These are phyloP conservation scores for Halesus radiatus DNA, from an alignment of 1,140 invertebrate genomes.

Conservation along the genomic window DNA sequence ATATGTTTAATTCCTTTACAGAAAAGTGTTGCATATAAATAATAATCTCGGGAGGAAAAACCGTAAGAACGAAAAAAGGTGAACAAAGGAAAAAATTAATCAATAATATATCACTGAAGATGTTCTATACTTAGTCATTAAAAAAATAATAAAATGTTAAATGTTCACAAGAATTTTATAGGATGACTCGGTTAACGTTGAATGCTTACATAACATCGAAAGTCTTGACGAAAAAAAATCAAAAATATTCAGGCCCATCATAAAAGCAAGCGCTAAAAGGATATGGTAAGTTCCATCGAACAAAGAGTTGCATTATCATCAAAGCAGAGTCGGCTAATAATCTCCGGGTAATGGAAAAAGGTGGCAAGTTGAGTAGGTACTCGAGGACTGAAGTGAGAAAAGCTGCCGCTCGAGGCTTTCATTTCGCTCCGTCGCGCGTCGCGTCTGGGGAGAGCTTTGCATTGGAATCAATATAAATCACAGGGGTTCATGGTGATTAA, in stretches of 20 bases:
- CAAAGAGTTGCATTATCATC: conserved; percentile 38
- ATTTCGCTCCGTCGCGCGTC: background rate
- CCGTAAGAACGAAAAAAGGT: too few relatives aligned
- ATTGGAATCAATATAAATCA: conserved; percentile 1
- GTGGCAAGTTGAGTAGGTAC: conserved; percentile 7
- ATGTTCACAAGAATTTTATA: too few relatives aligned
- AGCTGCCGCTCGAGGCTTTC: background rate
- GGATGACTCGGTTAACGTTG: too few relatives aligned
- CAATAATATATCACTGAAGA: too few relatives aligned
- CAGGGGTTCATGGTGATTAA: background rate
- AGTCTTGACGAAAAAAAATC: too few relatives aligned
- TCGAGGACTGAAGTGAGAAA: background rate
- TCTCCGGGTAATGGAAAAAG: conserved; percentile 20
- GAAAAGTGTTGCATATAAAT: too few relatives aligned
- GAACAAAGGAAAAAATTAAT: too few relatives aligned
- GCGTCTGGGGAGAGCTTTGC: background rate
- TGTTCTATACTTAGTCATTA: too few relatives aligned
- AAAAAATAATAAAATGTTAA: too few relatives aligned
- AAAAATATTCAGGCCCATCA: conserved; percentile 7
- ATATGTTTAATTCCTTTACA: too few relatives aligned
- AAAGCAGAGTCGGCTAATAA: conserved; percentile 8
- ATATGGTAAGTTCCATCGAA: conserved; percentile 29
- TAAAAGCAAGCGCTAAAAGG: conserved; percentile 26
- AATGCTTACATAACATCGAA: too few relatives aligned
- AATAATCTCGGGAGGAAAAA: too few relatives aligned